Evolutionary conservation across 2,888 invertebrate species (phyloP).

Genomic region (Labia minor): DNA sequence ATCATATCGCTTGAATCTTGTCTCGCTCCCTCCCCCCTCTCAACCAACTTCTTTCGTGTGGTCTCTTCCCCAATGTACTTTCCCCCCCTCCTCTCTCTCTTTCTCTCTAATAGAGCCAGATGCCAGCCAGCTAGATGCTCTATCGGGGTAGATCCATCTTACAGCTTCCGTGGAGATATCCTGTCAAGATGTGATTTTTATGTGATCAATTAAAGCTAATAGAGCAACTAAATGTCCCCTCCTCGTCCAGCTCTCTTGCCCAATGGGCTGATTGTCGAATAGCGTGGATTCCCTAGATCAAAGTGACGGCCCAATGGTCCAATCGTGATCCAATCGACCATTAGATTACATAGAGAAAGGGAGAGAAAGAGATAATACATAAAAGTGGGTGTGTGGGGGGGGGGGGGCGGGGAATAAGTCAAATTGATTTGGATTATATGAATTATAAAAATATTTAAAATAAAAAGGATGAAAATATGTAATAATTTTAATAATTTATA

Average conservation of each 20-base stretch:
- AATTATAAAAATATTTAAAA: too few species aligned
- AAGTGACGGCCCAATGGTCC: slow-evolving; percentile 4
- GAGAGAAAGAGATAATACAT: not conserved
- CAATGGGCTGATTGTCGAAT: not conserved
- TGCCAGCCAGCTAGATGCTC: not conserved
- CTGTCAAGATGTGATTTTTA: slow-evolving; percentile 13
- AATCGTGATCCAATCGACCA: not conserved
- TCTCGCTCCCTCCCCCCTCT: too few species aligned
- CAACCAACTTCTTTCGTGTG: too few species aligned
- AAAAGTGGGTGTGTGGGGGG: too few species aligned
- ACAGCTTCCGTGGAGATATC: slow-evolving; percentile 13
- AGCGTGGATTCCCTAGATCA: not conserved
- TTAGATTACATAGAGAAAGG: not conserved
- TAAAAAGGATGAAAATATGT: too few species aligned
- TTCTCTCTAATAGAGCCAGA: slow-evolving; percentile 3
- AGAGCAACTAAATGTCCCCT: slow-evolving; percentile 7
- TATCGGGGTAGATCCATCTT: not conserved
- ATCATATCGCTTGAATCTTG: too few species aligned
- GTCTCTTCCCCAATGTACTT: not conserved
- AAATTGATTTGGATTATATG: too few species aligned
- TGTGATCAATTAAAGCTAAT: slow-evolving; percentile 7
- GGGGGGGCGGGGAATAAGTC: too few species aligned
- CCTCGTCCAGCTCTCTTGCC: not conserved
- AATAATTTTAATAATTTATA: too few species aligned
- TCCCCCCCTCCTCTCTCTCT: too few species aligned